Evolutionary conservation across 92 coral and sea anemone genomes (phyloP).

Genomic region (Muricea muricata): DNA sequence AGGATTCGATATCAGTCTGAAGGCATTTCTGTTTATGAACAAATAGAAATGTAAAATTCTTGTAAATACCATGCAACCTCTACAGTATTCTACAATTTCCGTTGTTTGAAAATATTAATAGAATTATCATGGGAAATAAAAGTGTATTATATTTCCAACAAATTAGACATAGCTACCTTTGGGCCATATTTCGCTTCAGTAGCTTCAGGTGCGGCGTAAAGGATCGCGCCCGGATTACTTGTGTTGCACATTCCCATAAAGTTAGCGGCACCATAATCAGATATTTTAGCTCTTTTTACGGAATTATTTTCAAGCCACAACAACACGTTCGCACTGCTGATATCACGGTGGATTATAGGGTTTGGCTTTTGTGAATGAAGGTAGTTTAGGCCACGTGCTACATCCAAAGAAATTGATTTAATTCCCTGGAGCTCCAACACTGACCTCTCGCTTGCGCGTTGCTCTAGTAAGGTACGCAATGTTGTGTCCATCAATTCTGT

Average conservation of each 20-base stretch:
- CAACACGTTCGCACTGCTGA: constrained; percentile 52
- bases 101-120: too few species aligned
- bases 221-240: constrained; percentile 83
- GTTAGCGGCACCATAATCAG: constrained; percentile 95
- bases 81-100: too few species aligned
- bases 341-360: constrained; percentile 91
- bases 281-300: constrained; percentile 86
- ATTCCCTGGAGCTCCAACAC: not conserved
- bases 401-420: constrained; percentile 52
- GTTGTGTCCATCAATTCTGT: not conserved
- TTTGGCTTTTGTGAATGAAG: constrained; percentile 45
- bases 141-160: too few species aligned
- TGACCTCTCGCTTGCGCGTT: not conserved
- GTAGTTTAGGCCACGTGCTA: constrained; percentile 75
- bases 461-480: not conserved
- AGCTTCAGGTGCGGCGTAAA: constrained; percentile 93
- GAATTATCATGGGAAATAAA: too few species aligned
- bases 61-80: too few species aligned
- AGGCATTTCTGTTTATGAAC: too few species aligned
- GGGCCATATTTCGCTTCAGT: constrained; percentile 67
- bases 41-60: too few species aligned
- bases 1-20: too few species aligned
- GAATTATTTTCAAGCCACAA: constrained; percentile 83
- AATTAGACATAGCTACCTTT: too few species aligned
- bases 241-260: constrained; percentile 79